Evolutionary conservation across 2,888 invertebrate genomes (phyloP).

Genomic region (Diploptera punctata): DNA sequence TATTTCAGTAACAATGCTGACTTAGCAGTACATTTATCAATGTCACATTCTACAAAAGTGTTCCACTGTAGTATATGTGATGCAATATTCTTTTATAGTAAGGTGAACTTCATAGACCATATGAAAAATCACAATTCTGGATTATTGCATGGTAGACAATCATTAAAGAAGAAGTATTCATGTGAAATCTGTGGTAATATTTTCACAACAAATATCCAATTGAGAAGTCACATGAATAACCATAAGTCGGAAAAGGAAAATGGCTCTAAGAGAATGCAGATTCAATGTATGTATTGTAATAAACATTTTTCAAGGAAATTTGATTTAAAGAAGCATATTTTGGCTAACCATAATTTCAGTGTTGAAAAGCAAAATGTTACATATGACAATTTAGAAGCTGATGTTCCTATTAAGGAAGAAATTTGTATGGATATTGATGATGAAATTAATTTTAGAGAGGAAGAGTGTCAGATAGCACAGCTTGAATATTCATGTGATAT

Average conservation of each 20-base stretch:
- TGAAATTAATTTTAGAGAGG: background rate
- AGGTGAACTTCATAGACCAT: background rate
- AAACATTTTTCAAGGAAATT: background rate
- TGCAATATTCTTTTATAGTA: conserved; percentile 1
- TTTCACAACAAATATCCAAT: background rate
- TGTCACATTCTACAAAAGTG: background rate
- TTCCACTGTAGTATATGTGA: conserved; percentile 13
- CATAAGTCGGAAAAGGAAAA: background rate
- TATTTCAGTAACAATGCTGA: conserved; percentile 14
- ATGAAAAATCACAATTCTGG: background rate
- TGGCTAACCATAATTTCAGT: background rate
- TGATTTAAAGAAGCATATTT: conserved; percentile 2
- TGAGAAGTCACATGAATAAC: background rate
- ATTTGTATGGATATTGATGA: background rate
- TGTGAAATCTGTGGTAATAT: background rate
- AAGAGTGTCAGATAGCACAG: background rate
- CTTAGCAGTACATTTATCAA: conserved; percentile 11
- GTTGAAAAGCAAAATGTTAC: background rate
- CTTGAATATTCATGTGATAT: conserved; percentile 46
- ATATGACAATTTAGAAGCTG: background rate
- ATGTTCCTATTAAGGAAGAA: background rate
- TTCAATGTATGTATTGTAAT: background rate
- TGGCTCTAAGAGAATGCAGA: background rate
- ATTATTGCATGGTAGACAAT: background rate
- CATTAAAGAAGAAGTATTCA: background rate